These are phyloP conservation scores for Potamarius usumacintae DNA, from an alignment of 2,113 vertebrate species.

Conservation along the genomic window DNA sequence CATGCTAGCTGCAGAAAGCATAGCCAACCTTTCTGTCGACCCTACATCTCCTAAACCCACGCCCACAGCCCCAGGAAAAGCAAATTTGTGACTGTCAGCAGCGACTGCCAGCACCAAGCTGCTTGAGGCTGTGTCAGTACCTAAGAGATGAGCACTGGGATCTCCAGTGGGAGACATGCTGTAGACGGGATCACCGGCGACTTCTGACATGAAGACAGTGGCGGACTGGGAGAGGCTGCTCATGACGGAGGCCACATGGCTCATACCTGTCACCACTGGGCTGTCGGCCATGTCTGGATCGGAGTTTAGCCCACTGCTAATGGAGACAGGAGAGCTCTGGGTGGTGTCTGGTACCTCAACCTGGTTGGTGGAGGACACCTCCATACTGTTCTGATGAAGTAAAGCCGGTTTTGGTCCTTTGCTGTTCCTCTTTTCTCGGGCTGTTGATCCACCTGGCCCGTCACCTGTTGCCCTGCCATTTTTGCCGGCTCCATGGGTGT, in stretches of 20 bases:
- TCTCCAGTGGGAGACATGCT: slow-evolving; percentile 87
- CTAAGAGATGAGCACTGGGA: slow-evolving; percentile 89
- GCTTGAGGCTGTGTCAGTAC: slow-evolving; percentile 79
- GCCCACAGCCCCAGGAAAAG: slow-evolving; percentile 85
- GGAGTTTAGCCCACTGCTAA: slow-evolving; percentile 87
- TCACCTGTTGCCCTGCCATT: slow-evolving; percentile 73
- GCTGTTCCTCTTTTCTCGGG: slow-evolving; percentile 89
- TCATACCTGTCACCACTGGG: slow-evolving; percentile 87
- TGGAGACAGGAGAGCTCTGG: slow-evolving; percentile 95
- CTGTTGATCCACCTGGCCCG: slow-evolving; percentile 40
- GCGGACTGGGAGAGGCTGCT: slow-evolving; percentile 88
- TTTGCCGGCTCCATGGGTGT: slow-evolving; percentile 77
- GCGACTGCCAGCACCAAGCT: slow-evolving; percentile 91
- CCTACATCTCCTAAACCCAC: slow-evolving; percentile 64
- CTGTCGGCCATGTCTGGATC: slow-evolving; percentile 93
- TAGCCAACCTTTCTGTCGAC: slow-evolving; percentile 76
- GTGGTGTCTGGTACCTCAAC: slow-evolving; percentile 98
- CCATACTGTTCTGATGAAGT: slow-evolving; percentile 95
- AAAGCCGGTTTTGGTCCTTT: slow-evolving; percentile 90
- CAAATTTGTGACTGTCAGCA: slow-evolving; percentile 92
- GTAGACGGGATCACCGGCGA: slow-evolving; percentile 91
- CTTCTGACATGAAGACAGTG: slow-evolving; percentile 96
- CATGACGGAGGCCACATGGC: slow-evolving; percentile 85
- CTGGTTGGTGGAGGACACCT: slow-evolving; percentile 96
- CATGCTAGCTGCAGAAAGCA: slow-evolving; percentile 77